Evolutionary conservation across 2,888 invertebrate genomes (phyloP), one percentile per base, ranked within the genome.

Genomic region (Phengaris arion): DNA sequence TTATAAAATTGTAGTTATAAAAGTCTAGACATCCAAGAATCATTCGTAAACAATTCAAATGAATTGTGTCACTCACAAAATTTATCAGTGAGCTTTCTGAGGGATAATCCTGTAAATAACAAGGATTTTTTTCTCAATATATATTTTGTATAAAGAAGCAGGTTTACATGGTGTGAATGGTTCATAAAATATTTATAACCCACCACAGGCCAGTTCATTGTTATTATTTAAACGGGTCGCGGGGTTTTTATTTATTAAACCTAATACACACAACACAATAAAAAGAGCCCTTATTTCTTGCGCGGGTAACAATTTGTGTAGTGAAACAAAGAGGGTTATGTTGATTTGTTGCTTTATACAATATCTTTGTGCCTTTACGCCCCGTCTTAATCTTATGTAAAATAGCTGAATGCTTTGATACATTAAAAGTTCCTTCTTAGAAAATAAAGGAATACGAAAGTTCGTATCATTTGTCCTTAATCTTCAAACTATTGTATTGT

Each of bases 231-330:
- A 70, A 70, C 51, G 51, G 70, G 51, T 52, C 51, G 48, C 70
- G 70, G 6, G 10, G 51, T 52, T 70, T 70, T 70, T 70, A 52
- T 70, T 70, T 51, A 70, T 70, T 70, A 68, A 68, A 46, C 68
- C 45, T 46, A 46, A 46, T 46, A n/a, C 22, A 22, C 22, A 22
- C 22, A 22, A 22, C 46, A 46, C n/a, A 12, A 68, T 68, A 68
- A 68, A 68, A 68, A 68, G 68, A n/a, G 68, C 68, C 68, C 35
- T 22, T 35, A 64, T 64, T 64, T 64, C 59, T 69, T 46, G 69
- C 69, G 69, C n/a, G 69, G 68, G 69, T 69, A 68, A 64, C 59
- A 64, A 69, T 69, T 69, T 69, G 69, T 69, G 69, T 69, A 69
- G 69, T 69, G 69, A 48, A 69, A 69, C 69, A 69, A 69, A 69